Percentiles rank a stretch among this genome's conserved stretches.
Evolutionary conservation across 2,888 invertebrate genomes (phyloP).

Genomic region (Gerosis bhagava): DNA sequence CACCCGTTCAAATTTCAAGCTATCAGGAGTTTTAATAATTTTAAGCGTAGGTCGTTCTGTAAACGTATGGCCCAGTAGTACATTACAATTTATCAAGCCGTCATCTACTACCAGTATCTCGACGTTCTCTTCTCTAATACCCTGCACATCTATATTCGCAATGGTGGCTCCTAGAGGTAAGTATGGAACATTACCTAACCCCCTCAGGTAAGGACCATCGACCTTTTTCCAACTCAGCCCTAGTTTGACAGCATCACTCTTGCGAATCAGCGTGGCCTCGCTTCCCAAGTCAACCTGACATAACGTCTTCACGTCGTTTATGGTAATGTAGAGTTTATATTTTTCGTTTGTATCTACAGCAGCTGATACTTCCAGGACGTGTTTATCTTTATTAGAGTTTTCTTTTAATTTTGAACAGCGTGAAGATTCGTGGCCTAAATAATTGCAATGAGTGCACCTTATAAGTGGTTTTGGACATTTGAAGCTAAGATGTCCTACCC

Average conservation of each 20-base stretch:
- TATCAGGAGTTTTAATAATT: neutral
- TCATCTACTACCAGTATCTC: neutral
- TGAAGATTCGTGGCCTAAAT: neutral
- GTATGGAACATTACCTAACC: neutral
- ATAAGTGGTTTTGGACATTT: neutral
- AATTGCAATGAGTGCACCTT: neutral
- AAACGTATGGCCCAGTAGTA: neutral
- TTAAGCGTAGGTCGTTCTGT: neutral
- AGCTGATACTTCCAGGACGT: neutral
- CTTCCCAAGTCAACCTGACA: slow-evolving; percentile 39
- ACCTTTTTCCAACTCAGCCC: slow-evolving; percentile 1
- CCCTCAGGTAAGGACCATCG: neutral
- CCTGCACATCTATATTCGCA: neutral
- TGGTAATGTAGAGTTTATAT: slow-evolving; percentile 24
- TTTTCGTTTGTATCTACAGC: slow-evolving; percentile 6
- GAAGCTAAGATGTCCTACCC: neutral
- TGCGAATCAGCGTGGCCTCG: slow-evolving; percentile 35
- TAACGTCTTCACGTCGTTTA: slow-evolving; percentile 10
- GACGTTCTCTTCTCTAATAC: neutral
- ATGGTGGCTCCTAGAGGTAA: neutral
- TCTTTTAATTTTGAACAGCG: neutral
- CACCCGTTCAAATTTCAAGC: neutral
- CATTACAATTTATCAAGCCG: neutral
- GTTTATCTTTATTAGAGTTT: neutral
- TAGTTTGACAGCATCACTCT: slow-evolving; percentile 21